Percentiles rank a stretch among this genome's conserved stretches.
Evolutionary conservation across 2,797 vertebrate species (phyloP).

Genomic region (Pseudochromis fuscus): DNA sequence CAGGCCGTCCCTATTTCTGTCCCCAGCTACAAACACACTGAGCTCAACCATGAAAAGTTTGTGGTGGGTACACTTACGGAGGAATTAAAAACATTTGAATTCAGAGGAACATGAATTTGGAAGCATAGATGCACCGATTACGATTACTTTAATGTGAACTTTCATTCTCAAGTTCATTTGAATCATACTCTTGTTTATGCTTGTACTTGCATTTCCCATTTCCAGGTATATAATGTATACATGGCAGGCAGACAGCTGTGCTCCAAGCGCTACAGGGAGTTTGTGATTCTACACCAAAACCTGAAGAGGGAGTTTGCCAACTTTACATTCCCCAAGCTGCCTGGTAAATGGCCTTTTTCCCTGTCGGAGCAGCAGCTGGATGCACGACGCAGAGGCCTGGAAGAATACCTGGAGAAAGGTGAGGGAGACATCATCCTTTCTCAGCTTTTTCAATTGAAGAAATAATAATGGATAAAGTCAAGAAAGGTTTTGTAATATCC

Average conservation of each 20-base stretch:
- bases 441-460: not conserved
- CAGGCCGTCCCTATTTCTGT: conserved; percentile 98
- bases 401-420: conserved; percentile 92
- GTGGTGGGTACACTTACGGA: conserved; percentile 86
- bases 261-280: conserved; percentile 96
- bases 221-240: conserved; percentile 93
- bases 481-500: not conserved
- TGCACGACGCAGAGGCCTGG: conserved; percentile 91
- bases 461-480: not conserved
- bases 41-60: conserved; percentile 95
- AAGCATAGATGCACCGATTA: not conserved
- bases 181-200: not conserved
- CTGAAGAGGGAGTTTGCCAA: conserved; percentile 94
- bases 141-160: too few relatives aligned
- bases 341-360: conserved; percentile 97
- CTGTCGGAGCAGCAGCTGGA: conserved; percentile 97
- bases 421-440: not conserved
- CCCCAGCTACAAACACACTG: conserved; percentile 97
- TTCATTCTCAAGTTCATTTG: too few relatives aligned
- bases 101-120: not conserved
- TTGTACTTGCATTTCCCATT: not conserved
- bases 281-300: conserved; percentile 96
- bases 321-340: conserved; percentile 94
- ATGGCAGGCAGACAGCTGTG: conserved; percentile 97
- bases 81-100: not conserved